Evolutionary conservation across 2,888 invertebrate genomes (phyloP).

Genomic region (Metallyticus violacea): DNA sequence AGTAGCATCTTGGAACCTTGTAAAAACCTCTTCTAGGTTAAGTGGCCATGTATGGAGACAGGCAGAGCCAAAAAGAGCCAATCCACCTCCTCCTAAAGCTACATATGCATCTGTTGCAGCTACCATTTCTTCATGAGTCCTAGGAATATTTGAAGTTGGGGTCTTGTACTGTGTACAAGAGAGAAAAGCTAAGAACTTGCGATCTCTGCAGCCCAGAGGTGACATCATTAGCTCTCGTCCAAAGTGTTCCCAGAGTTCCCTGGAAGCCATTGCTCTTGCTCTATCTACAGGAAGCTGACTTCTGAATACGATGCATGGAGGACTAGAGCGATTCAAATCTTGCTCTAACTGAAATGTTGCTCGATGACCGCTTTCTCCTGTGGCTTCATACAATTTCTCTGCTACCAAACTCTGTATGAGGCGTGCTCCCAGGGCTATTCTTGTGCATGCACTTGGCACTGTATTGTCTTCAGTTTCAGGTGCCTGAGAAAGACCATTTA

Average conservation of each 20-base stretch:
- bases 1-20: conserved; percentile 58
- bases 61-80: conserved; percentile 87
- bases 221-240: conserved; percentile 81
- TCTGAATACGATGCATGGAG: conserved; percentile 66
- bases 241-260: conserved; percentile 80
- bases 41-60: conserved; percentile 90
- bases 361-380: conserved; percentile 61
- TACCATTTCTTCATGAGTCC: conserved; percentile 66
- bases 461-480: conserved; percentile 62
- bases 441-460: conserved; percentile 67
- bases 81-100: conserved; percentile 88
- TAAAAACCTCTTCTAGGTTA: conserved; percentile 62
- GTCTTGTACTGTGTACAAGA: conserved; percentile 76
- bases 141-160: conserved; percentile 46
- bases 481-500: conserved; percentile 50
- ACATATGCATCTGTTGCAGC: conserved; percentile 74
- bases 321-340: conserved; percentile 53
- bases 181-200: conserved; percentile 87
- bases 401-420: conserved; percentile 84
- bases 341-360: conserved; percentile 80
- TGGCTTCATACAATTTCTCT: conserved; percentile 80
- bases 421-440: conserved; percentile 73
- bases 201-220: conserved; percentile 58
- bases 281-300: conserved; percentile 67
- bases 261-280: conserved; percentile 70